Percentiles rank a stretch among this genome's conserved stretches.
Evolutionary conservation across 2,797 vertebrate genomes (phyloP).

Genomic region (Pogoniulus pusillus): DNA sequence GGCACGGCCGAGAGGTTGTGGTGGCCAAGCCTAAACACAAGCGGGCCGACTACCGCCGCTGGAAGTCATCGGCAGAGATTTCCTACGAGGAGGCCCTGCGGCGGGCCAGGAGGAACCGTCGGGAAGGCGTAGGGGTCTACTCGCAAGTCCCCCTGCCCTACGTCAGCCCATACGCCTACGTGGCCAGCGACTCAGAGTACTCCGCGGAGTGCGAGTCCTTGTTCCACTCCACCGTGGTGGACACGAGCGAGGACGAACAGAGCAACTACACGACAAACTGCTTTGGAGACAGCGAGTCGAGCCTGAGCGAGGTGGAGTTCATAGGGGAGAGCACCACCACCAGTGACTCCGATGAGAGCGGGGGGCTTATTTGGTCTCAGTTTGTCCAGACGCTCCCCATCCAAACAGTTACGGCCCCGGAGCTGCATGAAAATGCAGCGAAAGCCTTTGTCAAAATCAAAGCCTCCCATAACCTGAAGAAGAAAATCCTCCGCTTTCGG

Average conservation of each 20-base stretch:
- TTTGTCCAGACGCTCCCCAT: conserved; percentile 82
- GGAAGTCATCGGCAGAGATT: conserved; percentile 80
- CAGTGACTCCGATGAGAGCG: conserved; percentile 88
- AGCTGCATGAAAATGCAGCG: conserved; percentile 78
- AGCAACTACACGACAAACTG: conserved; percentile 94
- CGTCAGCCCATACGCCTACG: conserved; percentile 80
- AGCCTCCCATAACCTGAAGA: conserved; percentile 95
- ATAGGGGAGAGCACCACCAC: conserved; percentile 84
- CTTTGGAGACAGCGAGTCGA: conserved; percentile 94
- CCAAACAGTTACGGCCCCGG: conserved; percentile 69
- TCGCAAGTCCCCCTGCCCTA: conserved; percentile 65
- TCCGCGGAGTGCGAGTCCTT: conserved; percentile 93
- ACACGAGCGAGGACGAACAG: conserved; percentile 91
- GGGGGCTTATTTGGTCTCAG: conserved; percentile 85
- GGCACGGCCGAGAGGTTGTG: conserved; percentile 80
- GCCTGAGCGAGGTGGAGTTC: conserved; percentile 85
- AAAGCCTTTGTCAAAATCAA: conserved; percentile 94
- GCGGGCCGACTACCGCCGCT: conserved; percentile 82
- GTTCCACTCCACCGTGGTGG: conserved; percentile 92
- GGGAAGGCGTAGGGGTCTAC: conserved; percentile 72
- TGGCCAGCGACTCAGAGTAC: conserved; percentile 92
- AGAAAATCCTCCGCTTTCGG: conserved; percentile 92
- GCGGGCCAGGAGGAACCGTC: conserved; percentile 77
- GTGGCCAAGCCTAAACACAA: conserved; percentile 90
- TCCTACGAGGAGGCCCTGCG: conserved; percentile 84